Evolutionary conservation across 2,797 vertebrate species (phyloP), one percentile per base, ranked within the genome.

Genomic region (Siniperca undulata): DNA sequence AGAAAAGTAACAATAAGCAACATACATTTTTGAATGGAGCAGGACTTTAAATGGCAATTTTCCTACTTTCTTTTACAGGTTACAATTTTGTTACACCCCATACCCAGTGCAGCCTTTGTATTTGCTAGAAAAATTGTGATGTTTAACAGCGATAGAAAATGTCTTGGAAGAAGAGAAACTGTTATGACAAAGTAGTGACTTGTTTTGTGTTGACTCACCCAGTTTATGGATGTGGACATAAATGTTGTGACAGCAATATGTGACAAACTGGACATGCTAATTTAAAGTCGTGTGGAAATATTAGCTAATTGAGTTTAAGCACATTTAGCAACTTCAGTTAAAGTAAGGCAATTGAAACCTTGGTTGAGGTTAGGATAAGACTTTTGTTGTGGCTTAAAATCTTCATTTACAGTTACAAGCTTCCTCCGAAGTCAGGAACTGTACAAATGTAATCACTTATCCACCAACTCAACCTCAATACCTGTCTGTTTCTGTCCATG

Each of bases 391-490:
- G 40, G 36, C 17, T 42, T 62, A 17, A 74, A 56, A 38, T 48
- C 40, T 44, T n/a, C 5, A 17, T 65, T 64, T 20, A 46, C 30
- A 50, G 50, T 67, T 42, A n/a, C 56, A 73, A 52, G 40, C 27
- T 38, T 70, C 36, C 4, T 20, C 36, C n/a, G 9, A 82, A 74
- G 38, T 20, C 56, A 53, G 10, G 24, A 77, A 61, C 13, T n/a
- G 44, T 80, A 55, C 30, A 56, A 82, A 81, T 50, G 12, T 64
- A 65, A 81, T 86, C 70, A 65, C 56, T 60, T 55, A 24, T 70
- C 65, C 65, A 77, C 44, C 44, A n/a, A 30, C 61, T 78, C 76
- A 27, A 44, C n/a, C 60, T 75, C 42, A 20, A 62, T 27, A 72
- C 42, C 59, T 40, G 53, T 17, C 65, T 30, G 30, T 62, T 60